phyloP scores from a whole-genome alignment of 2,888 invertebrate genomes.

The Chaetogeoica ovagalla region DNA sequence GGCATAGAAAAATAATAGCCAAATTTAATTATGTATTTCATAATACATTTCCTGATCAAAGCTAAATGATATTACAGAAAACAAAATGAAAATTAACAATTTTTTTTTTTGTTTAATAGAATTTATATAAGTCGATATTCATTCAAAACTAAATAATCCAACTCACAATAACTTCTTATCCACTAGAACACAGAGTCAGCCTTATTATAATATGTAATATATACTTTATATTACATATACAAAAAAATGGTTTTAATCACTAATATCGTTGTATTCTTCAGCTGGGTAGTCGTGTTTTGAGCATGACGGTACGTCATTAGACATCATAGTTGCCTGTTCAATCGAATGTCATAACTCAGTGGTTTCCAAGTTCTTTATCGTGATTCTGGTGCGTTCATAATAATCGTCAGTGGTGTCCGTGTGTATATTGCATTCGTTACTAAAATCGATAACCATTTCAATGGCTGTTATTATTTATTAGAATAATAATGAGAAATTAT shows the following conservation, averaged over 20 bases:
- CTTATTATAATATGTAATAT: neutral
- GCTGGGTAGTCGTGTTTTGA: slow-evolving; percentile 1
- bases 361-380: slow-evolving; percentile 54
- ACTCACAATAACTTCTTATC: neutral
- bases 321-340: neutral
- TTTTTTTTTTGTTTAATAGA: too few species aligned
- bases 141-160: neutral
- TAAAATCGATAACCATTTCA: slow-evolving; percentile 4
- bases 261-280: slow-evolving; percentile 33
- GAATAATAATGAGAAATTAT: too few species aligned
- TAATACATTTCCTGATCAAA: too few species aligned
- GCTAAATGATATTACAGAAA: too few species aligned
- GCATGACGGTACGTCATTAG: neutral
- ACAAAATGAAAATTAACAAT: too few species aligned
- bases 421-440: slow-evolving; percentile 40
- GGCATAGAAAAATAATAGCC: neutral
- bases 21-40: neutral
- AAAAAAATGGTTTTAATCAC: neutral
- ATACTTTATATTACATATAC: neutral
- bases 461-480: neutral
- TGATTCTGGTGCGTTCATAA: slow-evolving; percentile 43
- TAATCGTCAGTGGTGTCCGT: slow-evolving; percentile 7
- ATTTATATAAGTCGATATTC: neutral
- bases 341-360: slow-evolving; percentile 52
- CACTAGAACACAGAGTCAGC: neutral